Percentiles rank a stretch among this genome's conserved stretches.
Evolutionary conservation across 2,797 vertebrate genomes (phyloP).

Genomic region (Mus caroli): DNA sequence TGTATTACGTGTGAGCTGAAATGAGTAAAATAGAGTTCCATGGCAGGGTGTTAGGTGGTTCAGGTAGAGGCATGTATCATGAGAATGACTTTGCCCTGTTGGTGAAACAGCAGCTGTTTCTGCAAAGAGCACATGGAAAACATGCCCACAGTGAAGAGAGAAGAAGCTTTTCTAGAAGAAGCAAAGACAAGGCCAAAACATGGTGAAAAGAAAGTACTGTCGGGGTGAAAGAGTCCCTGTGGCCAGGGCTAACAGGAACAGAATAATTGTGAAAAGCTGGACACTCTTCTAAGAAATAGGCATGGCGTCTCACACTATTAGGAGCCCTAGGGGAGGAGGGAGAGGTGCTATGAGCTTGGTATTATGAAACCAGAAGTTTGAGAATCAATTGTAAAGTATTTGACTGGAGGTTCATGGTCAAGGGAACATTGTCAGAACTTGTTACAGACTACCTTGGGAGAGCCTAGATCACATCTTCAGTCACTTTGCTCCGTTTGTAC

Average conservation of each 20-base stretch:
- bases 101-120: background rate
- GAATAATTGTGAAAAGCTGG: background rate
- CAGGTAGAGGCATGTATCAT: background rate
- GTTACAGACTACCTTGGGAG: background rate
- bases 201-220: background rate
- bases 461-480: background rate
- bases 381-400: background rate
- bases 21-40: background rate
- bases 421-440: background rate
- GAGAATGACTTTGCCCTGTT: background rate
- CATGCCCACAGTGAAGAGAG: background rate
- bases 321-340: background rate
- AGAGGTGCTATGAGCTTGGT: background rate
- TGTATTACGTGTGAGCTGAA: background rate
- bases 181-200: background rate
- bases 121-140: background rate
- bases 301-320: background rate
- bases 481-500: fast-evolving
- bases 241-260: background rate
- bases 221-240: background rate
- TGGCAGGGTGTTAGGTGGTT: background rate
- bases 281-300: background rate
- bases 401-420: background rate
- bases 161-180: background rate
- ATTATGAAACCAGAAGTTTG: background rate